These are phyloP conservation scores for Nettapus auritus DNA, from an alignment of 2,113 vertebrate genomes.

Conservation along the genomic window DNA sequence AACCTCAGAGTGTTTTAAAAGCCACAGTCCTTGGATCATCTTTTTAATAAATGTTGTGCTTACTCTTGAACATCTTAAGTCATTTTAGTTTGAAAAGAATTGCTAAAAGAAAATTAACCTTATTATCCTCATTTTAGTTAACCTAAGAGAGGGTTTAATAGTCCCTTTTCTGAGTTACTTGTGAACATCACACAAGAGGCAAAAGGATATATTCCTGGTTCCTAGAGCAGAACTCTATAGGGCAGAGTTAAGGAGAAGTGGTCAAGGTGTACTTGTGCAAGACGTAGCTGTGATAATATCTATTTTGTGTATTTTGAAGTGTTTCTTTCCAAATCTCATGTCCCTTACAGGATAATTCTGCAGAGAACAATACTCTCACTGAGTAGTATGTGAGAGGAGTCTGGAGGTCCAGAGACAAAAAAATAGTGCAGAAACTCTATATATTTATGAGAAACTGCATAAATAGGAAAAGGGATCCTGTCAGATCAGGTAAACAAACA, in stretches of 20 bases:
- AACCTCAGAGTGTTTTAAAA: neutral
- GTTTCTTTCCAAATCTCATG: fast-evolving
- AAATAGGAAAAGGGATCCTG: neutral
- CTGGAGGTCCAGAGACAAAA: neutral
- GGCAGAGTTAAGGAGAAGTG: neutral
- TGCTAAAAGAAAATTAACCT: neutral
- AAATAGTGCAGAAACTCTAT: neutral
- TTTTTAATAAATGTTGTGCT: neutral
- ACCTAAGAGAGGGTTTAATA: neutral
- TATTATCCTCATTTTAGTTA: neutral
- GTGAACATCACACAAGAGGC: neutral
- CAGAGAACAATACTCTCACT: fast-evolving
- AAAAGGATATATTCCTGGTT: neutral
- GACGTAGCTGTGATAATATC: neutral
- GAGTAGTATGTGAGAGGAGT: neutral
- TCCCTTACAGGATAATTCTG: neutral
- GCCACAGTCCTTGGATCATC: neutral
- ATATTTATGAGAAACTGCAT: neutral
- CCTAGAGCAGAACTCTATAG: no score
- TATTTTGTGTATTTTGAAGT: neutral
- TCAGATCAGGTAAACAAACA: neutral
- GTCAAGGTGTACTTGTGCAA: neutral
- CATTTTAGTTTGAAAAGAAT: neutral
- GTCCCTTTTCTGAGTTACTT: neutral
- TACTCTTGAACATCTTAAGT: neutral